Base-by-base conservation (phyloP, 2,888 invertebrate species). In the Notocelia uddmanniana region DNA sequence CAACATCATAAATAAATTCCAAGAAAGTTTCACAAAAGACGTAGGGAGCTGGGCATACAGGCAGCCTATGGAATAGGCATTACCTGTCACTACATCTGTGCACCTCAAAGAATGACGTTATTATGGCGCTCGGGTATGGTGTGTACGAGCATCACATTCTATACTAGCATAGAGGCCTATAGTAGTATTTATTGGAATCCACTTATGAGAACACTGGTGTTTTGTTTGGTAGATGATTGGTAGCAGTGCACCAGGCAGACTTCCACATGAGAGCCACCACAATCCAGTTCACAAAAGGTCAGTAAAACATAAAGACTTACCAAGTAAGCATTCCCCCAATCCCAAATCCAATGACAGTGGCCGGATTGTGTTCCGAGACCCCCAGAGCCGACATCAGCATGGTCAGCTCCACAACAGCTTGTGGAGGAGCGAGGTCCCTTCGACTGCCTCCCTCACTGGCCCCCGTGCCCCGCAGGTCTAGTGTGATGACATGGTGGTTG, bases 261-360 rank as follows among this genome's bases (percentile, higher is more conserved):
- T 15, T 15, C 41, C 13, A 13, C 3, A 2, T 3, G 13, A 13
- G 13, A n/a, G n/a, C n/a, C n/a, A n/a, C n/a, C n/a, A n/a, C n/a
- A n/a, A n/a, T n/a, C n/a, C n/a, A n/a, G n/a, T n/a, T n/a, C n/a
- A n/a, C n/a, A n/a, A n/a, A n/a, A n/a, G 5, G 5, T 3, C 2
- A 26, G 5, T 41, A 41, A 41, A 41, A 15, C 9, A 37, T 37
- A n/a, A n/a, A 54, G 41, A 78, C 89, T 86, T 75, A 93, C 93
- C 93, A 93, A 68, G 91, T 82, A n/a, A 93, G 81, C 89, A 93
- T 89, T 13, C 93, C 93, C 2, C 93, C 93, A 68, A 93, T 86
- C 0, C 93, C 93, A 74, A 92, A 91, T 5, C 93, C 93, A 10
- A 93, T 88, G 0, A 93, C 84, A 18, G 88, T 81, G 1, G 91